Evolutionary conservation across 2,888 invertebrate species (phyloP).

Genomic region (Melieria picta): DNA sequence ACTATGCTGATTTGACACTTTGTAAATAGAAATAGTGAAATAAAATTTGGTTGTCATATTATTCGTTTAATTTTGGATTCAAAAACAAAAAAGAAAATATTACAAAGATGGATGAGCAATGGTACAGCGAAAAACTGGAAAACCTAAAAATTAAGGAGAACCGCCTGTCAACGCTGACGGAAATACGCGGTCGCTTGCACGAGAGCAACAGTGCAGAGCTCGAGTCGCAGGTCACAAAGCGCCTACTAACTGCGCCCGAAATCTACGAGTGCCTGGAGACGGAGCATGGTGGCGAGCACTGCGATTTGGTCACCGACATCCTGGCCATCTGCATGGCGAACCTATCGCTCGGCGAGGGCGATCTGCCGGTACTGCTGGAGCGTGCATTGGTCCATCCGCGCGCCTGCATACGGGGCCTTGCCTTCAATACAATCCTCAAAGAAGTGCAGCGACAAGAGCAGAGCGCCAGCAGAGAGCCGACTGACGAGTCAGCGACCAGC

Average conservation of each 20-base stretch:
- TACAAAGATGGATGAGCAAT: conserved; percentile 63
- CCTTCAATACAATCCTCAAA: conserved; percentile 71
- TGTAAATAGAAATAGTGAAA: no score
- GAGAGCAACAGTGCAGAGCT: conserved; percentile 56
- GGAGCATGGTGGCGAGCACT: conserved; percentile 66
- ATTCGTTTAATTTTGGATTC: no score
- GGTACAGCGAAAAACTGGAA: conserved; percentile 67
- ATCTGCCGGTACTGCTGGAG: conserved; percentile 71
- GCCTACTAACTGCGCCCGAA: conserved; percentile 69
- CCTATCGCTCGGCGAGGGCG: conserved; percentile 70
- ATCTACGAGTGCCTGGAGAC: conserved; percentile 75
- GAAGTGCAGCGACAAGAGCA: conserved; percentile 46
- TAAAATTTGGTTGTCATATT: no score
- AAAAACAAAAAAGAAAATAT: no score
- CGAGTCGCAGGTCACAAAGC: conserved; percentile 64
- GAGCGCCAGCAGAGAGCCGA: background rate
- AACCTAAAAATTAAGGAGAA: conserved; percentile 66
- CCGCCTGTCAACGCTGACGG: conserved; percentile 65
- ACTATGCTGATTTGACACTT: no score
- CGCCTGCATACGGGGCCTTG: conserved; percentile 72
- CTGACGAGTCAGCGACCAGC: background rate
- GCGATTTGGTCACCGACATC: conserved; percentile 74
- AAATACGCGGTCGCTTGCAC: conserved; percentile 66
- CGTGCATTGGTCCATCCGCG: conserved; percentile 73
- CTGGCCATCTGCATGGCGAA: conserved; percentile 73